Evolutionary conservation across 2,113 vertebrate species (phyloP).

Genomic region (Cryptomyrus ogoouensis): DNA sequence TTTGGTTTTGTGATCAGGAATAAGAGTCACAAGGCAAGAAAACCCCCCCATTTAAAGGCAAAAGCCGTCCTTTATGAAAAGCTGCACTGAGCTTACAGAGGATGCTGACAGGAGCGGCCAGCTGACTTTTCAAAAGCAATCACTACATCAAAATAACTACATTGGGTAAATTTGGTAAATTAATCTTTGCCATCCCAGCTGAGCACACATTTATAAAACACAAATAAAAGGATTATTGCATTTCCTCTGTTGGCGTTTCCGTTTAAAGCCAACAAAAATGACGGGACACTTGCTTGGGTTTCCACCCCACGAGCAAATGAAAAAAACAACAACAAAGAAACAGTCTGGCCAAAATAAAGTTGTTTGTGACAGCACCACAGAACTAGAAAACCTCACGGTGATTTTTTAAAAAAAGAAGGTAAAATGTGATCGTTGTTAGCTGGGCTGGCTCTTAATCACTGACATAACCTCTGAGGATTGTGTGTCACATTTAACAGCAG

Average conservation of each 20-base stretch:
- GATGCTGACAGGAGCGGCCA: not conserved
- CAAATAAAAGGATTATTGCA: not conserved
- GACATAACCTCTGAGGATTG: not conserved
- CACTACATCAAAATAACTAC: not conserved
- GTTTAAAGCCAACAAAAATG: not conserved
- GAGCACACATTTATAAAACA: not conserved
- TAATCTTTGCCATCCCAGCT: constrained; percentile 4
- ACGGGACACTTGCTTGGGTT: not conserved
- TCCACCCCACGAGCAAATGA: not conserved
- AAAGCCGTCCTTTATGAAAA: not conserved
- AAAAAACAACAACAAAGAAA: not conserved
- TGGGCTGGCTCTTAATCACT: not conserved
- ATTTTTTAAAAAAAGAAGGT: no score
- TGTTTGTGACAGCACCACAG: not conserved
- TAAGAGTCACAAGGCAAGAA: not conserved
- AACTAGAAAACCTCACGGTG: not conserved
- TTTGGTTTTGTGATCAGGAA: not conserved
- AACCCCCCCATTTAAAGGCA: not conserved
- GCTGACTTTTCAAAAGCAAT: not conserved
- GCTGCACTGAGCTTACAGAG: not conserved
- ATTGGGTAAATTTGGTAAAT: not conserved
- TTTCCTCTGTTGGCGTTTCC: not conserved
- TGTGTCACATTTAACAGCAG: not conserved
- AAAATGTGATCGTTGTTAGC: not conserved
- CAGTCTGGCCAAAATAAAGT: not conserved